These are phyloP conservation scores for Copsychus sechellarum DNA, from an alignment of 2,113 vertebrate genomes.

Conservation along the genomic window DNA sequence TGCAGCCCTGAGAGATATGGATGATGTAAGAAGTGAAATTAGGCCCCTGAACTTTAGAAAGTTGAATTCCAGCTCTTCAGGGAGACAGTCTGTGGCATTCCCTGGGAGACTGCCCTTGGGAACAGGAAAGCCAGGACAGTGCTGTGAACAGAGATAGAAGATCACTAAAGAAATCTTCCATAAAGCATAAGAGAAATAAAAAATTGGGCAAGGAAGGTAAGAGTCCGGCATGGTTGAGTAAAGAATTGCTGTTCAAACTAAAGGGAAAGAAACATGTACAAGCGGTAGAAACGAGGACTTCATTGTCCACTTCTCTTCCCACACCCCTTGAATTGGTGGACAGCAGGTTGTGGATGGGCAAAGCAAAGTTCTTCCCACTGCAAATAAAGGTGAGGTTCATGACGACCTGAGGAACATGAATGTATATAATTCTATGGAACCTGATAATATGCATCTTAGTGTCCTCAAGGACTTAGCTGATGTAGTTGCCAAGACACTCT, in stretches of 20 bases:
- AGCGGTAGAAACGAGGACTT: neutral
- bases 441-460: neutral
- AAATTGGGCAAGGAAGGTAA: neutral
- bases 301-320: neutral
- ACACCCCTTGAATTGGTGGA: fast-evolving
- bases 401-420: neutral
- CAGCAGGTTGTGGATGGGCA: neutral
- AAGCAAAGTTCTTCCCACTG: neutral
- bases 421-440: neutral
- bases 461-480: neutral
- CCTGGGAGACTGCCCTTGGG: neutral
- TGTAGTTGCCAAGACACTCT: neutral
- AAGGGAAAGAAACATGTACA: neutral
- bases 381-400: neutral
- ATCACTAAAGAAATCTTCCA: neutral
- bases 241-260: neutral
- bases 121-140: neutral
- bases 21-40: neutral
- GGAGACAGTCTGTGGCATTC: neutral
- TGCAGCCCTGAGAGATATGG: neutral
- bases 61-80: neutral
- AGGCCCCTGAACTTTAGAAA: neutral
- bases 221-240: fast-evolving
- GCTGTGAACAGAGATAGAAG: too few relatives aligned
- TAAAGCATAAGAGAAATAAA: neutral